Base-by-base conservation (phyloP, 2,113 vertebrate genomes). In the Thalassoma bifasciatum region DNA sequence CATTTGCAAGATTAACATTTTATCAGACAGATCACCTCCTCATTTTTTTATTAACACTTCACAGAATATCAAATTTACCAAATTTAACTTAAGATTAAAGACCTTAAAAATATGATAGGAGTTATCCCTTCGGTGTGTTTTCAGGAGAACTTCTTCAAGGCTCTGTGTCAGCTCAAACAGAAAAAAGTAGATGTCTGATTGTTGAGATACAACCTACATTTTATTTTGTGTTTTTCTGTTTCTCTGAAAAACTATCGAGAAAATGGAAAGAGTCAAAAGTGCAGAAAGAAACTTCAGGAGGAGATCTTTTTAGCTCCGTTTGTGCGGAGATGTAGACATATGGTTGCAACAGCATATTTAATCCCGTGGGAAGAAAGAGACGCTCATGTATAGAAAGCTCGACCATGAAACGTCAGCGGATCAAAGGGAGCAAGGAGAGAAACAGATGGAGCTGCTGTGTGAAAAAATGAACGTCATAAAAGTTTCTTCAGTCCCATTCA, bases 171-270 rank as follows among this genome's bases (percentile, higher is more conserved):
- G 40, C 14, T 42, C 14, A 42, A 14, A 17, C n/a, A 54, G 59
- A 8, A 50, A n/a, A 58, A 4, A 42, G 5, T 40, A 47, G n/a
- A 5, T 52, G 36, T 30, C 9, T 13, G 1, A 14, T 9, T 2
- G 10, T 59, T 75, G 58, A 81, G 75, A 66, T 14, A 34, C 47
- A 78, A 26, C 40, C 62, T 26, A 30, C 10, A 44, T 59, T 68
- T 44, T 3, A 54, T 50, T 47, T 34, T 2, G 30, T 10, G 13
- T 54, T 38, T 70, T 54, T 11, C 6, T 19, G 4, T 57, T 34
- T 34, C 42, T 9, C 6, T 49, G 21, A 17, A 8, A 21, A 21
- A 22, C 9, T 52, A 46, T 46, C 1, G 5, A 2, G 12, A 56
- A 30, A 40, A 12, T 8, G 6, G 12, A 1, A 51, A 30, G 49